These are phyloP conservation scores for Cossypha caffra DNA, from an alignment of 2,797 vertebrate genomes.

Conservation along the genomic window DNA sequence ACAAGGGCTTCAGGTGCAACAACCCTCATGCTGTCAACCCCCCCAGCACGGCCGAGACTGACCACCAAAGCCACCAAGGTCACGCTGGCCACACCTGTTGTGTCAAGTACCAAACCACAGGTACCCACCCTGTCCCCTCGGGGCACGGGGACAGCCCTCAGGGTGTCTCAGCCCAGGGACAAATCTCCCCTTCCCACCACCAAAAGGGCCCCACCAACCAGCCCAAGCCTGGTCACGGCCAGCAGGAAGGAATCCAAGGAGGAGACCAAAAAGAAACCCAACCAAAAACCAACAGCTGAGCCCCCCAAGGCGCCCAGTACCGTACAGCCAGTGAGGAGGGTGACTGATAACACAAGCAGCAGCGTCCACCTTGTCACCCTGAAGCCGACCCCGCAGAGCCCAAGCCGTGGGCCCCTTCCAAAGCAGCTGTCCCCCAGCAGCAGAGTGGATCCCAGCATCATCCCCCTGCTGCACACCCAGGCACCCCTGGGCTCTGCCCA, in stretches of 20 bases:
- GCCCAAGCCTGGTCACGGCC: not conserved
- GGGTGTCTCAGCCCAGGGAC: not conserved
- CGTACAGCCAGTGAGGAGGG: slow-evolving; percentile 9
- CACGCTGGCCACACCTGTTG: not conserved
- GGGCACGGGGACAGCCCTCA: not conserved
- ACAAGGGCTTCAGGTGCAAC: not conserved
- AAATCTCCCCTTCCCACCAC: not conserved
- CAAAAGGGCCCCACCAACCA: not conserved
- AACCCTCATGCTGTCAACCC: not conserved
- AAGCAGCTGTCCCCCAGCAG: slow-evolving; percentile 61
- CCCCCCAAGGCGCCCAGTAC: not conserved
- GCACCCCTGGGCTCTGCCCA: slow-evolving; percentile 30
- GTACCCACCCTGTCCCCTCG: not conserved
- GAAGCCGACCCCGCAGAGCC: not conserved
- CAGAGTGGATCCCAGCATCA: slow-evolving; percentile 66
- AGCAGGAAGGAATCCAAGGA: slow-evolving; percentile 57
- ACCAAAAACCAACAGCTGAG: slow-evolving; percentile 25
- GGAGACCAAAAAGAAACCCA: slow-evolving; percentile 54
- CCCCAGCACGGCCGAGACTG: not conserved
- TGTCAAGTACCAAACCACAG: not conserved
- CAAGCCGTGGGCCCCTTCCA: not conserved
- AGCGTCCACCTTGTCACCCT: not conserved
- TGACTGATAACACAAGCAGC: slow-evolving; percentile 23
- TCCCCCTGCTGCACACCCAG: slow-evolving; percentile 64
- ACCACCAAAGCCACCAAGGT: slow-evolving; percentile 47